phyloP scores from a whole-genome alignment of 2,113 vertebrate species.

The Nyctibius bracteatus region DNA sequence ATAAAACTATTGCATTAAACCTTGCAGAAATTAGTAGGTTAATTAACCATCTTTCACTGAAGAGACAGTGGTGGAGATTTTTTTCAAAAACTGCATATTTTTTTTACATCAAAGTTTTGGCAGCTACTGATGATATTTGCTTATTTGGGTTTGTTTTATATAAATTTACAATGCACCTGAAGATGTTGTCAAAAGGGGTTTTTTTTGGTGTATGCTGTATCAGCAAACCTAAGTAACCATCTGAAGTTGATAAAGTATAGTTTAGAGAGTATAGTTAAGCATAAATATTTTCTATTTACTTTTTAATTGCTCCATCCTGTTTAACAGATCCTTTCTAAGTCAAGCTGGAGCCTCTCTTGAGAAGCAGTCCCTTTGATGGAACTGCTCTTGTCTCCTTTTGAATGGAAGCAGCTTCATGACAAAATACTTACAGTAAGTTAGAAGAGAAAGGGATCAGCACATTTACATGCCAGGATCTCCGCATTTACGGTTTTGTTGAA shows the following conservation, averaged over 20 bases:
- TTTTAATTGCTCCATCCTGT: background rate
- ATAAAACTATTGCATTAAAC: background rate
- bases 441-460: background rate
- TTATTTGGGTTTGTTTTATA: background rate
- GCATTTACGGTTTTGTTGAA: background rate
- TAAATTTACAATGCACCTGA: background rate
- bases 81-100: rapidly evolving
- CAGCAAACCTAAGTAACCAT: background rate
- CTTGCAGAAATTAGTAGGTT: background rate
- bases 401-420: background rate
- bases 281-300: background rate
- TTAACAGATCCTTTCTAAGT: background rate
- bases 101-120: background rate
- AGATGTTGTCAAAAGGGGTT: background rate
- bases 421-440: background rate
- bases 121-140: background rate
- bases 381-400: background rate
- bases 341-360: background rate
- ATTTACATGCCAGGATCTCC: background rate
- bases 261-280: background rate
- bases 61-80: background rate
- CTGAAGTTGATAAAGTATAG: background rate
- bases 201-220: background rate
- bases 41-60: background rate
- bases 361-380: background rate